Evolutionary conservation across 64 coral and sea anemone species (phyloP).

Genomic region (Montipora foliosa): DNA sequence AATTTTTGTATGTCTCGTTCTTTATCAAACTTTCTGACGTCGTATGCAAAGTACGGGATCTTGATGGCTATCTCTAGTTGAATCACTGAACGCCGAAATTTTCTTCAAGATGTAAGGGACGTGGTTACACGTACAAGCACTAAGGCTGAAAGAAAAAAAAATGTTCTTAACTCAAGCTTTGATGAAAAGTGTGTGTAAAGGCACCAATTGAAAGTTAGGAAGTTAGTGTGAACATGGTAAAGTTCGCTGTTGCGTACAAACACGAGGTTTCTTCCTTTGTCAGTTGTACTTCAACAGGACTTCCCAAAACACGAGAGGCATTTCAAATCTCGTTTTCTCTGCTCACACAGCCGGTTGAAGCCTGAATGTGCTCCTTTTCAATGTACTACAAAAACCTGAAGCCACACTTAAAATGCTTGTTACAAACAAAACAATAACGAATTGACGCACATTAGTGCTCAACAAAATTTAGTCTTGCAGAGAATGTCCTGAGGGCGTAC

Average conservation of each 20-base stretch:
- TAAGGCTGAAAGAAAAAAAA: neutral
- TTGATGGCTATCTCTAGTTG: neutral
- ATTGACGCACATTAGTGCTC: too few relatives aligned
- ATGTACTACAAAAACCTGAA: neutral
- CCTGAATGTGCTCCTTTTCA: neutral
- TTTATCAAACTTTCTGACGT: neutral
- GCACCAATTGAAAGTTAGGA: too few relatives aligned
- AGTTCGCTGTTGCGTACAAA: neutral
- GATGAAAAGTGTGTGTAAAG: too few relatives aligned
- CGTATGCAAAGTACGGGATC: neutral
- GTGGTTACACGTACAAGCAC: neutral
- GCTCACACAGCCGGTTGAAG: neutral
- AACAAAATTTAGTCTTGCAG: too few relatives aligned
- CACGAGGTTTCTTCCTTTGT: too few relatives aligned
- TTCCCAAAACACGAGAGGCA: constrained; percentile 1
- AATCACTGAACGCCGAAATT: neutral
- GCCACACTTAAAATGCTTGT: neutral
- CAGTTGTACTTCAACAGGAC: neutral
- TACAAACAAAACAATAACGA: too few relatives aligned
- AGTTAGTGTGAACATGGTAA: neutral
- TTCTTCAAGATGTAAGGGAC: neutral
- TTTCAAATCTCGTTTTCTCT: neutral
- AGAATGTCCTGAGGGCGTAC: neutral
- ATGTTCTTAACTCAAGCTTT: neutral
- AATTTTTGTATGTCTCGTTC: neutral